phyloP scores from a whole-genome alignment of 2,888 invertebrate genomes.

The Unio delphinus region DNA sequence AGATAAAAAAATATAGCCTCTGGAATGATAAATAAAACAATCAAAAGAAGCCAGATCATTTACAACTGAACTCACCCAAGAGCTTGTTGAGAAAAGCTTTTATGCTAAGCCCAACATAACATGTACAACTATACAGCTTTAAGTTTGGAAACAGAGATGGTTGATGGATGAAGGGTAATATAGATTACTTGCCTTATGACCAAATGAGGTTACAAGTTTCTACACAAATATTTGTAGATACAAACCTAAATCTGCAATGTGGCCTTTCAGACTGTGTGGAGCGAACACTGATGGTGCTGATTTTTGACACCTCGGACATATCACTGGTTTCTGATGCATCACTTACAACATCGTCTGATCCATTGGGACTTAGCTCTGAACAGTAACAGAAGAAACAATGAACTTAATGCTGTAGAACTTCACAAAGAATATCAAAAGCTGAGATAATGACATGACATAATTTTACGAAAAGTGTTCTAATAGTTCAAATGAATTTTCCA shows the following conservation, averaged over 20 bases:
- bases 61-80: too few relatives aligned
- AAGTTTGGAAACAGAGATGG: neutral
- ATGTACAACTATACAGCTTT: neutral
- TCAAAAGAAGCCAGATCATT: too few relatives aligned
- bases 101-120: neutral
- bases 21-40: too few relatives aligned
- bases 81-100: too few relatives aligned
- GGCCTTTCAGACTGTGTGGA: constrained; percentile 96
- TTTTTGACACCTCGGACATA: constrained; percentile 74
- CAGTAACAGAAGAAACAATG: neutral
- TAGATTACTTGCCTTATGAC: neutral
- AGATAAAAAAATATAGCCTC: too few relatives aligned
- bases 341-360: constrained; percentile 71
- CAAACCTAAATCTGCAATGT: constrained; percentile 76
- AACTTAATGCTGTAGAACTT: neutral
- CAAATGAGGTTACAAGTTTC: neutral
- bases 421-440: too few relatives aligned
- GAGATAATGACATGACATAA: neutral
- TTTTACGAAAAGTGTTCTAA: neutral
- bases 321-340: constrained; percentile 72
- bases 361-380: constrained; percentile 60
- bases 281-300: constrained; percentile 80
- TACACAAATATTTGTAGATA: neutral
- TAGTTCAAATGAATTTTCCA: neutral
- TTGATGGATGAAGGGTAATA: neutral